Conservation (phyloP, 2,888 invertebrate genomes). For the Gymnocheta viridis region DNA sequence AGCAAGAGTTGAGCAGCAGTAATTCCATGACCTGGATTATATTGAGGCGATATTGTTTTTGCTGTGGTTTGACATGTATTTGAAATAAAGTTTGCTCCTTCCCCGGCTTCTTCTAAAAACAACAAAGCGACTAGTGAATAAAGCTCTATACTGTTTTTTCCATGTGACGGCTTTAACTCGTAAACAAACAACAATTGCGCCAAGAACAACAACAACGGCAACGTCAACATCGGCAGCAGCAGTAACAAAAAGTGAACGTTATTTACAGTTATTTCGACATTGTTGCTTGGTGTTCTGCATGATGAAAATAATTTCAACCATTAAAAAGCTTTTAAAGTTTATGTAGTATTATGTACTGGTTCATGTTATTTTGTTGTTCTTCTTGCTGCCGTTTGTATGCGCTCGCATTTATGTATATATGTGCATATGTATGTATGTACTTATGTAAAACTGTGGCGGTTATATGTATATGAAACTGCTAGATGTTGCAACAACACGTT, state of each 20-base stretch:
- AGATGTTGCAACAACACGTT: slow-evolving; percentile 63
- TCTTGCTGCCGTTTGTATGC: background rate
- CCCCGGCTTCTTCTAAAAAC: background rate
- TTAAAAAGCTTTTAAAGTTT: slow-evolving; percentile 60
- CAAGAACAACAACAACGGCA: background rate
- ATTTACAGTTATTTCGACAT: slow-evolving; percentile 62
- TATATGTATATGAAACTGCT: slow-evolving; percentile 41
- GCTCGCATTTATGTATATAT: background rate
- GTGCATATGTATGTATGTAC: background rate
- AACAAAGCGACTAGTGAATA: slow-evolving; percentile 2
- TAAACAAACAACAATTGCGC: slow-evolving; percentile 6
- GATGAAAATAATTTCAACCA: slow-evolving; percentile 19
- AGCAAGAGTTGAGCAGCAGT: slow-evolving; percentile 5
- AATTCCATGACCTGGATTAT: slow-evolving; percentile 51
- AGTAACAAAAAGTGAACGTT: slow-evolving; percentile 61
- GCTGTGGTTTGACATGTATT: slow-evolving; percentile 52
- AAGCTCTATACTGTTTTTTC: slow-evolving; percentile 29
- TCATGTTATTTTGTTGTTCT: background rate
- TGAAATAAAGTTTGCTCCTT: background rate
- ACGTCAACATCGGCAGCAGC: background rate
- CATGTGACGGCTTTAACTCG: slow-evolving; percentile 3
- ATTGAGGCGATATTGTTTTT: slow-evolving; percentile 35
- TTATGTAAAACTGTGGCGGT: slow-evolving; percentile 40
- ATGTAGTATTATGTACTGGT: background rate
- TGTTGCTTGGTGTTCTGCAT: slow-evolving; percentile 44